Evolutionary conservation across 2,113 vertebrate genomes (phyloP).

Genomic region (Erythrocercus mccallii): DNA sequence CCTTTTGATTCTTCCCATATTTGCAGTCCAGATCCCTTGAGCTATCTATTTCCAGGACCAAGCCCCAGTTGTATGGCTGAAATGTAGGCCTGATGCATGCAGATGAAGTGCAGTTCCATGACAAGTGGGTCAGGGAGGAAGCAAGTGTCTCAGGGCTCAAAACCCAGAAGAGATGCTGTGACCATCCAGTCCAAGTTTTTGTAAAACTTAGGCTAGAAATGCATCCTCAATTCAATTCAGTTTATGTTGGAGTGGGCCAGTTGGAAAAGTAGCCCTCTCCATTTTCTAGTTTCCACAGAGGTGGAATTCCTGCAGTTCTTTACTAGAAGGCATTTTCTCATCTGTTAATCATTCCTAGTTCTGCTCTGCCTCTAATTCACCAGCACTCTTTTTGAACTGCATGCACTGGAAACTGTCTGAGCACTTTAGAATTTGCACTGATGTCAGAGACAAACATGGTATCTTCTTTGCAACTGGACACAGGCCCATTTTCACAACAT

Average conservation of each 20-base stretch:
- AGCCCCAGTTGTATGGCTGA: background rate
- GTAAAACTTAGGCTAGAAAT: background rate
- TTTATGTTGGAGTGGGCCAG: background rate
- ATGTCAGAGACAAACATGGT: background rate
- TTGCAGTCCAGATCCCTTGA: background rate
- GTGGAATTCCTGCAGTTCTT: background rate
- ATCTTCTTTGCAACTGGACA: background rate
- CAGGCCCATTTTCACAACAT: accelerated
- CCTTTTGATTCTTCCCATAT: background rate
- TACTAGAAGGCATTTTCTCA: background rate
- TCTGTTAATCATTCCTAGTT: background rate
- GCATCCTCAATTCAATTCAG: background rate
- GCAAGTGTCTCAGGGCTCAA: background rate
- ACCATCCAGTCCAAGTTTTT: background rate
- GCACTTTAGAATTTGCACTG: background rate
- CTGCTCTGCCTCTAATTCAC: background rate
- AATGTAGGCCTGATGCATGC: background rate
- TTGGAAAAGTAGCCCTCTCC: background rate
- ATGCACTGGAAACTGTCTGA: accelerated
- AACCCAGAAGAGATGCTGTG: background rate
- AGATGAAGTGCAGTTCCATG: background rate
- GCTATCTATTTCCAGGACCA: background rate
- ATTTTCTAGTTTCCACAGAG: background rate
- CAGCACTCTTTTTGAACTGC: background rate
- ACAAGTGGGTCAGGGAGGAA: background rate